phyloP scores from a whole-genome alignment of 2,888 invertebrate species.

The Syrista parreyssii region DNA sequence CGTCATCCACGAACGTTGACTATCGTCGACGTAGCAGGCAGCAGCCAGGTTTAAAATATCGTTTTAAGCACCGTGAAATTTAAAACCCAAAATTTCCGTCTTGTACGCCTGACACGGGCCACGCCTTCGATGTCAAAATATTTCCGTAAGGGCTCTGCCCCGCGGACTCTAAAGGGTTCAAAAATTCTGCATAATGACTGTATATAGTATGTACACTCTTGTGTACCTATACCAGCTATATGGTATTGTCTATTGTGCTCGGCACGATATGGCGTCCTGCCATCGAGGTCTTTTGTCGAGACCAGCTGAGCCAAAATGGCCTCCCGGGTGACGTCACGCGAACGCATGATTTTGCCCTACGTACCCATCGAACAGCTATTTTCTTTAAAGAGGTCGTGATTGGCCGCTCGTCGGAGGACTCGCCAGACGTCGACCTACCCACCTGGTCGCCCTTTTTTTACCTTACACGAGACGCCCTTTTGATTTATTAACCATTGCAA shows the following conservation, averaged over 20 bases:
- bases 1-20: neutral
- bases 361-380: neutral
- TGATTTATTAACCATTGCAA: neutral
- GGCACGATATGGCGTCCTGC: constrained; percentile 57
- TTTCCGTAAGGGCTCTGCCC: constrained; percentile 41
- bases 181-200: constrained; percentile 32
- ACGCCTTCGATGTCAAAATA: constrained; percentile 64
- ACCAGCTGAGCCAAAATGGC: constrained; percentile 66
- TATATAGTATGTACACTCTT: neutral
- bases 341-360: constrained; percentile 32
- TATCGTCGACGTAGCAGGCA: neutral
- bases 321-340: constrained; percentile 52
- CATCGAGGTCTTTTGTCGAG: constrained; percentile 55
- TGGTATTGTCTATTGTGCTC: constrained; percentile 52
- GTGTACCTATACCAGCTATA: constrained; percentile 14
- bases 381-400: neutral
- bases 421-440: neutral
- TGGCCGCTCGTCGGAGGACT: neutral
- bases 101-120: constrained; percentile 28
- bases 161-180: constrained; percentile 34
- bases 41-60: constrained; percentile 14
- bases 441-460: neutral
- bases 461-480: neutral
- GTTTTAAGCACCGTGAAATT: constrained; percentile 19
- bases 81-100: constrained; percentile 25